A percentile compares a stretch with the other conserved stretches of the same genome.
These are phyloP conservation scores for Helogale parvula DNA, from an alignment of 2,113 vertebrate genomes.

Conservation along the genomic window DNA sequence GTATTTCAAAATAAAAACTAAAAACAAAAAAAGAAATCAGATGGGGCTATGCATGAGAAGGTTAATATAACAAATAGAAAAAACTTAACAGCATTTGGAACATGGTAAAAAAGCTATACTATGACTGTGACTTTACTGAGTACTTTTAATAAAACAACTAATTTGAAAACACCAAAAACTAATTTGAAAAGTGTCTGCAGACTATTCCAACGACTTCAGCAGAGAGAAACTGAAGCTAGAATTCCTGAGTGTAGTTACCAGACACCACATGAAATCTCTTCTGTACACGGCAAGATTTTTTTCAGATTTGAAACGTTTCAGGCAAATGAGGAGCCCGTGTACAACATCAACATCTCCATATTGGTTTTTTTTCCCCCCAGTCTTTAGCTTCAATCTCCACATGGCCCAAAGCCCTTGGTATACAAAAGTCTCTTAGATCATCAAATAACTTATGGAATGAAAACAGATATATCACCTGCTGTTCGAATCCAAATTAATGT, in stretches of 20 bases:
- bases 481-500: slow-evolving; percentile 33
- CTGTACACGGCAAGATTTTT: background rate
- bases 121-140: background rate
- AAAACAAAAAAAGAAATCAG: background rate
- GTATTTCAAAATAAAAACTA: slow-evolving; percentile 40
- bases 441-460: background rate
- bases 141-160: background rate
- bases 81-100: background rate
- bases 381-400: background rate
- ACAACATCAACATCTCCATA: background rate
- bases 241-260: background rate
- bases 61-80: slow-evolving; percentile 24
- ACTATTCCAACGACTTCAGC: background rate
- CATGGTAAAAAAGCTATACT: background rate
- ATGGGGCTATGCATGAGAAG: background rate
- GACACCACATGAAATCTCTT: background rate
- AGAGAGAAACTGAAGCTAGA: background rate
- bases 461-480: background rate
- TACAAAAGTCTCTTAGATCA: background rate
- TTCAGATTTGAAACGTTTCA: background rate
- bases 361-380: background rate
- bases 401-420: background rate
- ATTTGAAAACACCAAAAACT: background rate
- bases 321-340: background rate
- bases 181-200: background rate